phyloP scores from a whole-genome alignment of 2,888 invertebrate species.

The Protonemura montana region DNA sequence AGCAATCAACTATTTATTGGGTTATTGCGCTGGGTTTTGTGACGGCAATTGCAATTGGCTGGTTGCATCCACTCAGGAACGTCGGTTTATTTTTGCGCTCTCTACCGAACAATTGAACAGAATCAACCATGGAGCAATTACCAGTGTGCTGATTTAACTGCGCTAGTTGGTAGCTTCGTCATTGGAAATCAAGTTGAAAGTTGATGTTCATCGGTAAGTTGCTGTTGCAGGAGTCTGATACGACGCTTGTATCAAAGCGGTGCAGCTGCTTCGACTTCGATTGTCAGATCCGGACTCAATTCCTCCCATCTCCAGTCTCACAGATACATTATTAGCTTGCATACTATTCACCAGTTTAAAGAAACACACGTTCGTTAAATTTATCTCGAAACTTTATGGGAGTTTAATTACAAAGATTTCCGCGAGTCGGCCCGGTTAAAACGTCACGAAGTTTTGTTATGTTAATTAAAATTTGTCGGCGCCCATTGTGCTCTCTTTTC shows the following conservation, averaged over 20 bases:
- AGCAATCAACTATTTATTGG: background rate
- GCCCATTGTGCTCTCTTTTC: background rate
- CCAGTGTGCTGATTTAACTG: background rate
- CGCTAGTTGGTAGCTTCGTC: background rate
- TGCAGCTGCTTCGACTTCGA: background rate
- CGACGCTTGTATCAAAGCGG: background rate
- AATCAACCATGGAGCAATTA: background rate
- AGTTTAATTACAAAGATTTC: constrained; percentile 34
- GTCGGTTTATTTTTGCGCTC: background rate
- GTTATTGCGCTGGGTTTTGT: too few relatives aligned
- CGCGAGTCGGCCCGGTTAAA: background rate
- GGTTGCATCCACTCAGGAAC: too few relatives aligned
- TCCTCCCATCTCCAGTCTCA: constrained; percentile 23
- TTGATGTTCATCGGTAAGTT: background rate
- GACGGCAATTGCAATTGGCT: background rate
- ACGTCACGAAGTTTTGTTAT: constrained; percentile 38
- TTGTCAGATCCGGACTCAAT: constrained; percentile 14
- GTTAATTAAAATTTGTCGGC: constrained; percentile 39
- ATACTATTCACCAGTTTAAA: constrained; percentile 35
- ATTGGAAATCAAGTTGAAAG: background rate
- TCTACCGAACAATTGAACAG: background rate
- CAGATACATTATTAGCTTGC: constrained; percentile 33
- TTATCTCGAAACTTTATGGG: constrained; percentile 36
- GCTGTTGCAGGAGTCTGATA: constrained; percentile 22
- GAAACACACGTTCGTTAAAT: constrained; percentile 36